phyloP scores from a whole-genome alignment of 1,140 invertebrate genomes.

The Venustaconcha ellipsiformis region DNA sequence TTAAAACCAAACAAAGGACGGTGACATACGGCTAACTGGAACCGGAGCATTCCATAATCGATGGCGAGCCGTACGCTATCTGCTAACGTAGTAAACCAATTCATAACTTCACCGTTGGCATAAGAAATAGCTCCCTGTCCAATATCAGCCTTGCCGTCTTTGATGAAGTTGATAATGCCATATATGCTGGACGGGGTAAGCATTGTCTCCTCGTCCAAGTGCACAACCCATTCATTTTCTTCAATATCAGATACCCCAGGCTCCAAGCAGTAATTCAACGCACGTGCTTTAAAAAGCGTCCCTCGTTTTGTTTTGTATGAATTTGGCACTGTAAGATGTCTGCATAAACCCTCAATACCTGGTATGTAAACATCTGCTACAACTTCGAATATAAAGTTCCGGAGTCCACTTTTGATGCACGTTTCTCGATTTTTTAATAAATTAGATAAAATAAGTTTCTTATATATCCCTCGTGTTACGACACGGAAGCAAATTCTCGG shows the following conservation, averaged over 20 bases:
- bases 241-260: conserved; percentile 84
- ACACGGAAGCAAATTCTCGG: conserved; percentile 95
- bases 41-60: conserved; percentile 94
- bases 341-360: conserved; percentile 79
- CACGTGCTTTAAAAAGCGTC: conserved; percentile 93
- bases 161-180: conserved; percentile 95
- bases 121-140: conserved; percentile 98
- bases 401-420: conserved; percentile 88
- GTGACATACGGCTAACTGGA: conserved; percentile 93
- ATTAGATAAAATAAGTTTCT: conserved; percentile 88
- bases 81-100: conserved; percentile 95
- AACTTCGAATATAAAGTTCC: conserved; percentile 97
- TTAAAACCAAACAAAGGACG: conserved; percentile 97
- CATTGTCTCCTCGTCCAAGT: conserved; percentile 96
- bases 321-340: conserved; percentile 87
- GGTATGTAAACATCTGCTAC: conserved; percentile 87
- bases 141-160: conserved; percentile 93
- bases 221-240: conserved; percentile 95
- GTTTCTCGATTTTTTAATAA: conserved; percentile 88
- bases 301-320: conserved; percentile 89
- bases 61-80: conserved; percentile 90
- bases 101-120: conserved; percentile 93
- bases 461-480: conserved; percentile 94
- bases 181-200: conserved; percentile 87
- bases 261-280: conserved; percentile 95